Evolutionary conservation across 2,797 vertebrate species (phyloP).

Genomic region (Erethizon dorsatum): DNA sequence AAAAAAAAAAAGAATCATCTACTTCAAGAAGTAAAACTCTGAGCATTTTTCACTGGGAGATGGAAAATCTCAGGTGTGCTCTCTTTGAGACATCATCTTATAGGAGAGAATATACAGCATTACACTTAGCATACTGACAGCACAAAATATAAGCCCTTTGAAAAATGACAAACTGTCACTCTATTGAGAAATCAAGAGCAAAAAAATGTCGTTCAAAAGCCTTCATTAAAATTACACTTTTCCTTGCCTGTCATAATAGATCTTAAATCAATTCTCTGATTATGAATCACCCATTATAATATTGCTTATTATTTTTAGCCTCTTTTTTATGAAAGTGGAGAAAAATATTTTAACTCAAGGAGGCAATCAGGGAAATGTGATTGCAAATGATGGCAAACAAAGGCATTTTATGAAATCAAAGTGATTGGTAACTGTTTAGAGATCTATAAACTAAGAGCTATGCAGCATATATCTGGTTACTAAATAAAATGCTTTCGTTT

Average conservation of each 20-base stretch:
- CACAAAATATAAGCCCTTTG: conserved; percentile 71
- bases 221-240: conserved; percentile 82
- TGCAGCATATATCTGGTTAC: neutral
- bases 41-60: conserved; percentile 45
- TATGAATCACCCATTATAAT: conserved; percentile 78
- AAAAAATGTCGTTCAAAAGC: conserved; percentile 68
- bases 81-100: conserved; percentile 51
- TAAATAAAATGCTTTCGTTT: conserved; percentile 61
- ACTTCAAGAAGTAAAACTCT: conserved; percentile 43
- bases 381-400: conserved; percentile 55
- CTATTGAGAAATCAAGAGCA: conserved; percentile 62
- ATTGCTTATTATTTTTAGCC: conserved; percentile 79
- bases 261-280: conserved; percentile 82
- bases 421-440: conserved; percentile 64
- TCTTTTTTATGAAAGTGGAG: conserved; percentile 74
- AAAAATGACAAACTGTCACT: conserved; percentile 74
- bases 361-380: conserved; percentile 74
- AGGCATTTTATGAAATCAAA: conserved; percentile 56
- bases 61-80: neutral
- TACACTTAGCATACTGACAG: neutral
- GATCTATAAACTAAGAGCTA: conserved; percentile 50
- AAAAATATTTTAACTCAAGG: conserved; percentile 81
- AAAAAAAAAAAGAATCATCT: neutral
- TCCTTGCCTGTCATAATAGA: conserved; percentile 73
- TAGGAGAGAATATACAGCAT: neutral